A percentile compares a stretch with the other conserved stretches of the same genome.
Evolutionary conservation across 2,888 invertebrate genomes (phyloP).

Genomic region (Hirtodrosophila confusa): DNA sequence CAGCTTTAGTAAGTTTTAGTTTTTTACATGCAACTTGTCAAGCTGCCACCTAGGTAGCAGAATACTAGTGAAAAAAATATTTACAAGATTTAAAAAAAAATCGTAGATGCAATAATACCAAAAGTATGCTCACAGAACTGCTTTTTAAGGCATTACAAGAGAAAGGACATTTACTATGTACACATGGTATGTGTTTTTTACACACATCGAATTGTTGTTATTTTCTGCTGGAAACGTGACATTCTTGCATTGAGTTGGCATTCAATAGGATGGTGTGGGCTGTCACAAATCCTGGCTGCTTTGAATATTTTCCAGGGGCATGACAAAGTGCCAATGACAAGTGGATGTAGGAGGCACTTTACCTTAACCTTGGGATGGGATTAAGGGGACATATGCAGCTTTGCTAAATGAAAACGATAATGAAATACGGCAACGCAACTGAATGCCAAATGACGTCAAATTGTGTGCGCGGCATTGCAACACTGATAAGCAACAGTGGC

Average conservation of each 20-base stretch:
- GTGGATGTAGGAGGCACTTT: slow-evolving; percentile 42
- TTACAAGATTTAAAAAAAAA: too few species aligned
- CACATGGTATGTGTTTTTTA: not conserved
- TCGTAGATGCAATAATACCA: too few species aligned
- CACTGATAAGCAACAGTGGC: slow-evolving; percentile 10
- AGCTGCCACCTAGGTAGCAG: too few species aligned
- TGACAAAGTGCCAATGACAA: slow-evolving; percentile 56
- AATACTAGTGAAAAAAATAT: too few species aligned
- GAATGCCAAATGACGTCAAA: slow-evolving; percentile 59
- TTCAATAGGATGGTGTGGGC: not conserved
- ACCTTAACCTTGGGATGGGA: slow-evolving; percentile 52
- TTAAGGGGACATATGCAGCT: slow-evolving; percentile 18
- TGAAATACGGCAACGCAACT: slow-evolving; percentile 46
- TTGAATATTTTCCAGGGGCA: slow-evolving; percentile 29
- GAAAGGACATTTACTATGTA: not conserved
- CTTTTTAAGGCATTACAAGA: too few species aligned
- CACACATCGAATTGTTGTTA: slow-evolving; percentile 15
- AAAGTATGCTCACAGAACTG: too few species aligned
- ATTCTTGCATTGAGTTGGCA: slow-evolving; percentile 1
- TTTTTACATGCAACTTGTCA: too few species aligned
- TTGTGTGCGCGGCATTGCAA: slow-evolving; percentile 47
- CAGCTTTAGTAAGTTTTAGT: too few species aligned
- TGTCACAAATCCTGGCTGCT: slow-evolving; percentile 21
- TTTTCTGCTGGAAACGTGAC: slow-evolving; percentile 31
- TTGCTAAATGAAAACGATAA: slow-evolving; percentile 44